Evolutionary conservation across 2,113 vertebrate species (phyloP), one percentile per base, ranked within the genome.

Genomic region (Pterocles burchelli): DNA sequence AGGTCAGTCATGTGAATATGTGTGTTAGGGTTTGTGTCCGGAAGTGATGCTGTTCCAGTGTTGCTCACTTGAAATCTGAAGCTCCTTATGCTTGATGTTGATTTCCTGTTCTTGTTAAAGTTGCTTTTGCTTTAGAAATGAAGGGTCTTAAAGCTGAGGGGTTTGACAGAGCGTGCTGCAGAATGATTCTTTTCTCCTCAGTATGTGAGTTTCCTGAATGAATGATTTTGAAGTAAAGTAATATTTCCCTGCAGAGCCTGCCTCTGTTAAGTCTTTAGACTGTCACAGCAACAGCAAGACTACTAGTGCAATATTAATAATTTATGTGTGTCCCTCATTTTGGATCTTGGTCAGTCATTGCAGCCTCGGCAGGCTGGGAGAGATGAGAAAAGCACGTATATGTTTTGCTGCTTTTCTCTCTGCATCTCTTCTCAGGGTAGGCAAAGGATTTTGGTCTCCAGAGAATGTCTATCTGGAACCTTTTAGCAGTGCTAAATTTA

Each of bases 331-430:
- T 89, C 83, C 80, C 77, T 95, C 43, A 59, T 89, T 93, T 92
- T 96, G 93, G 91, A 93, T 85, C 66, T 87, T 92, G 91, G 88
- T 96, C 92, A 94, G 68, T 90, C 86, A 90, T 94, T 94, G 87
- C 80, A 90, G 90, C 70, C 92, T 93, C 20, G 11, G 45, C 79
- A 80, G 75, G 81, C 72, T 93, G 66, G 68, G 82, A 90, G 65
- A 65, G 80, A 82, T 83, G 92, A 85, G 62, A 93, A 89, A 75
- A 81, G 63, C 71, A 34, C 5, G 3, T 75, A 0, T 79, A 36
- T 68, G 48, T 88, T 87, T 90, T 93, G 79, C 85, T 96, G 70
- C 80, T 61, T 43, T 75, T 94, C 55, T 74, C 52, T 90, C 85
- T 89, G 85, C 74, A 13, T 92, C 67, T 83, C 48, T 89, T 94